These are phyloP conservation scores for Caenorhabditis angaria DNA, from an alignment of 2,888 invertebrate genomes.

Conservation along the genomic window DNA sequence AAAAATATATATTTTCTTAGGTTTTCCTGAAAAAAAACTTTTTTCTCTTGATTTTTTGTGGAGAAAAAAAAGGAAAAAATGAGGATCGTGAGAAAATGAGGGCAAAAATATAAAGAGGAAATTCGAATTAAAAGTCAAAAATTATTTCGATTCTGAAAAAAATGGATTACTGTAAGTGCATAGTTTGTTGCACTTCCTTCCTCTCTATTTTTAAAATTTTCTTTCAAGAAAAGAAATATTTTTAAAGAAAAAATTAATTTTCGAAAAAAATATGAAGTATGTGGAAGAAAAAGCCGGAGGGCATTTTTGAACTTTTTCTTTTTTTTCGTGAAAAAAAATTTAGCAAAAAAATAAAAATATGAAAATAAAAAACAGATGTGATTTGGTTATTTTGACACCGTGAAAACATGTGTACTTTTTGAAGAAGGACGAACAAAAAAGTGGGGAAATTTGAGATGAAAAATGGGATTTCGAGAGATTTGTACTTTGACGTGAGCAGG, in stretches of 20 bases:
- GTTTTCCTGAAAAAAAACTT: neutral
- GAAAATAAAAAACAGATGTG: neutral
- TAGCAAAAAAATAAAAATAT: neutral
- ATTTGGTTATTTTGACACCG: neutral
- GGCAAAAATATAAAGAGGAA: neutral
- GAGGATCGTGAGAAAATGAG: no score
- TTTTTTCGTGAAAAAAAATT: no score
- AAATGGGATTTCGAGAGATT: no score
- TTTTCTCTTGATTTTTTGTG: no score
- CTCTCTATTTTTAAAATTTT: no score
- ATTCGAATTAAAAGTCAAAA: neutral
- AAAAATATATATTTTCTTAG: neutral
- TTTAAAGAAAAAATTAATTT: neutral
- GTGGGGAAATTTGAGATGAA: no score
- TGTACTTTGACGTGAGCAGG: no score
- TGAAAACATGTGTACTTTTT: neutral
- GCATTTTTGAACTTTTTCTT: slow-evolving; percentile 1
- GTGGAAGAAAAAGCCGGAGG: neutral
- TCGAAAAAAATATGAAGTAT: neutral
- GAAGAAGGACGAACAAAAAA: no score
- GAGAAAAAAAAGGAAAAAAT: neutral
- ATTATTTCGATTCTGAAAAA: neutral
- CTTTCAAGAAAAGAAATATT: no score
- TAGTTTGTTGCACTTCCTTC: no score
- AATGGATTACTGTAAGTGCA: neutral